Base-by-base conservation (phyloP, 2,113 vertebrate genomes). In the Rhizomys pruinosus region DNA sequence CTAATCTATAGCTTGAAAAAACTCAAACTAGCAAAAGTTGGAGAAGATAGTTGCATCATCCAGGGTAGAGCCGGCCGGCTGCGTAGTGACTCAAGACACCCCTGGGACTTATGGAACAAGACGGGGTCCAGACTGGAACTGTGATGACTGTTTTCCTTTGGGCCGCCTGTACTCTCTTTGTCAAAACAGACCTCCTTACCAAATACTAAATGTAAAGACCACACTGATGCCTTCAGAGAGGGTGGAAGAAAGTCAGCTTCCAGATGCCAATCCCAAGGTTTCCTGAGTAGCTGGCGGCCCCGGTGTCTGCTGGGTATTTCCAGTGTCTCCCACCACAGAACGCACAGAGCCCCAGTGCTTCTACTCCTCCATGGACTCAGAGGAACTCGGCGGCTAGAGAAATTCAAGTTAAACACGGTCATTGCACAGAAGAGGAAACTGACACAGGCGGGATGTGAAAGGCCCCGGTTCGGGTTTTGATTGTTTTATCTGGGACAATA, bases 61-160 rank as follows among this genome's bases (percentile, higher is more conserved):
- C 42, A 87, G n/a, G 34, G 61, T 55, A 39, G 82, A 39, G 29
- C 39, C 61, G 42, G 39, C 29, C 0, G 42, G 39, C 29, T 0
- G 0, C 16, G 23, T 1, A 32, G 19, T 37, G n/a, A 88, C 23
- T 42, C 34, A 25, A 32, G 32, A 7, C 4, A 15, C 34, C 6
- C 12, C n/a, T 4, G 32, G 9, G 39, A 19, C 52, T 78, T 55
- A 73, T 25, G 57, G 61, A 80, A 32, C 12, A 32, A 7, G 2
- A 2, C 2, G 0, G 6, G 9, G 55, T 2, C 25, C 27, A 23
- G n/a, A 7, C 3, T n/a, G 37, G 44, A 59, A 12, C 42, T 47
- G 44, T 55, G 23, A 47, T 61, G 13, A 61, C 59, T 59, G 13
- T 25, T 84, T 72, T 86, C 57, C 11, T 76, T 25, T 8, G 32